Conservation (phyloP, 2,888 invertebrate genomes). For the Candidula unifasciata region DNA sequence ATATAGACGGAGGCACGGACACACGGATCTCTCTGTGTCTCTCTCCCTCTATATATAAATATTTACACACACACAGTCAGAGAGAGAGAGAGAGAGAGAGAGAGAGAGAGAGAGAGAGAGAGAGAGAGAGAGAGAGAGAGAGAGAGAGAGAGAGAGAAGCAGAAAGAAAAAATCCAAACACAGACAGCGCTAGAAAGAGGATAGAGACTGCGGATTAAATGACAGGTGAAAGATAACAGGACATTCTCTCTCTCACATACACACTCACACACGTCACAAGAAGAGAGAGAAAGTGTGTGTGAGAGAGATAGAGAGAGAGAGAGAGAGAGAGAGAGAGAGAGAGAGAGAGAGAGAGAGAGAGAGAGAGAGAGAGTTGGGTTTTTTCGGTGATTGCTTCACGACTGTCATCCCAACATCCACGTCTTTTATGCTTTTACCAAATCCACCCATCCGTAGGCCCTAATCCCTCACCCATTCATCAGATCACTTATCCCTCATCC, state of each 20-base stretch:
- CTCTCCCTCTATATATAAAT: background rate
- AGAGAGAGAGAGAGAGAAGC: background rate
- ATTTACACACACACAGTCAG: background rate
- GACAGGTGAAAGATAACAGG: too few species aligned
- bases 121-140: too few species aligned
- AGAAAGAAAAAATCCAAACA: conserved; percentile 29
- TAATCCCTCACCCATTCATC: background rate
- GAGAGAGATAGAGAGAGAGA: conserved; percentile 16
- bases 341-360: background rate
- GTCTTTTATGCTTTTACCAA: too few species aligned
- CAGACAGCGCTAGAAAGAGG: background rate
- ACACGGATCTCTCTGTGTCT: too few species aligned
- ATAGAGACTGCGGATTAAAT: too few species aligned
- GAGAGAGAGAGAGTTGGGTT: background rate
- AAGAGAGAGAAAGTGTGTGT: too few species aligned
- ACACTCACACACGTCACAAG: too few species aligned
- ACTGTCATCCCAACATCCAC: background rate
- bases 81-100: too few species aligned
- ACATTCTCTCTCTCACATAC: too few species aligned
- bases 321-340: conserved; percentile 34
- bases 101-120: too few species aligned
- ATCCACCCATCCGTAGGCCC: too few species aligned
- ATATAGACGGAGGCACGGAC: too few species aligned
- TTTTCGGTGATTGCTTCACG: background rate
- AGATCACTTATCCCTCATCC: background rate